Evolutionary conservation across 1,140 invertebrate genomes (phyloP).

Genomic region (Tigriopus japonicus): DNA sequence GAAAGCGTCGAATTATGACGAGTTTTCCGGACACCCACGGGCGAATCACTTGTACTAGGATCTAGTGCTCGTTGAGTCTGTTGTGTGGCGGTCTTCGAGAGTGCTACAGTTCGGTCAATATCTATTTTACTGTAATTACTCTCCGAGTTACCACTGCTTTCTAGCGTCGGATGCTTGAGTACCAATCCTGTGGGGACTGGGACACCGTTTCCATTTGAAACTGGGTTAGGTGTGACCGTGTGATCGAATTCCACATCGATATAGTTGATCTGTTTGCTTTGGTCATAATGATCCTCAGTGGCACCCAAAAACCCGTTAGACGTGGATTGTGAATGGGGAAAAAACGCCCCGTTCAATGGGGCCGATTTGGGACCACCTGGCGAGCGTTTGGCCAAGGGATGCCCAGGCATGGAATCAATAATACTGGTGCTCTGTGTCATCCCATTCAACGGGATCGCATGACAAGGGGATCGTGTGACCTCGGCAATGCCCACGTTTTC

Average conservation of each 20-base stretch:
- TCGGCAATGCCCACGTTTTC: too few relatives aligned
- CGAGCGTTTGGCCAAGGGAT: too few relatives aligned
- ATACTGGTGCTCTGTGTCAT: too few relatives aligned
- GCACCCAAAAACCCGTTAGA: background rate
- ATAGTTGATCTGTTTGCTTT: slow-evolving; percentile 40
- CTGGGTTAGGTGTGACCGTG: slow-evolving; percentile 19
- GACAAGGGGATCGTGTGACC: too few relatives aligned
- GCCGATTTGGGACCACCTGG: too few relatives aligned
- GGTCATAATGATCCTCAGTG: slow-evolving; percentile 24
- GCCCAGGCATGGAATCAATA: too few relatives aligned
- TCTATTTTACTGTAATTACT: slow-evolving; percentile 67
- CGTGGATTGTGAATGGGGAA: too few relatives aligned
- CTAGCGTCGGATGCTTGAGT: background rate
- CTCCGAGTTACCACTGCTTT: slow-evolving; percentile 18
- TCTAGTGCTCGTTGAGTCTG: background rate
- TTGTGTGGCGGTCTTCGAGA: slow-evolving; percentile 29
- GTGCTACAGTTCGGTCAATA: slow-evolving; percentile 71
- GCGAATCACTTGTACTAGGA: slow-evolving; percentile 15
- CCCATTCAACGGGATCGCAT: too few relatives aligned
- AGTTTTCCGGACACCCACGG: slow-evolving; percentile 26
- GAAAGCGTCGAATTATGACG: slow-evolving; percentile 28
- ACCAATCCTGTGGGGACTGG: slow-evolving; percentile 18
- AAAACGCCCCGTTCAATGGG: too few relatives aligned
- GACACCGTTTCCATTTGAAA: slow-evolving; percentile 25
- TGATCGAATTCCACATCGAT: slow-evolving; percentile 48